A percentile compares a stretch with the other conserved stretches of the same genome.
Conservation (phyloP, 2,113 vertebrate genomes). For the Myrmecophaga tridactyla region DNA sequence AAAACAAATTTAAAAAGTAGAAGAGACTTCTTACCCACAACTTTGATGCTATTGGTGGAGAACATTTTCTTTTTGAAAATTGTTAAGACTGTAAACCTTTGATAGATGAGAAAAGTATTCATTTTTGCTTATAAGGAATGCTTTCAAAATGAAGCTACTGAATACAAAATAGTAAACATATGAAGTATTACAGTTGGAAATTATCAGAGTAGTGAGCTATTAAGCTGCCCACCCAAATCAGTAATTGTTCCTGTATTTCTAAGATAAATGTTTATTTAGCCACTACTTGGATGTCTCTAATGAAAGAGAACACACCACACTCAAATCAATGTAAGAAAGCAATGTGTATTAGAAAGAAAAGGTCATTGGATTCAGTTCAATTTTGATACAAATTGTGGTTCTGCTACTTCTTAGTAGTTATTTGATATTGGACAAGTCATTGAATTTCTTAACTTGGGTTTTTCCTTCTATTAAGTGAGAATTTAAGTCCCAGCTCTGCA, state of each 20-base stretch:
- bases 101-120: not conserved
- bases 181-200: not conserved
- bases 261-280: not conserved
- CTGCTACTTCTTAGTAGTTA: not conserved
- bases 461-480: not conserved
- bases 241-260: not conserved
- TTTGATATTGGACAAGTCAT: not conserved
- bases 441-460: not conserved
- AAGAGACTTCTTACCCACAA: not conserved
- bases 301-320: not conserved
- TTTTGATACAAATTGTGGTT: not conserved
- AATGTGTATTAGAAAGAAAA: not conserved
- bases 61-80: slow-evolving; percentile 29
- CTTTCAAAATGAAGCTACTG: not conserved
- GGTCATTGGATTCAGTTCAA: not conserved
- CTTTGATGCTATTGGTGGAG: not conserved
- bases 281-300: not conserved
- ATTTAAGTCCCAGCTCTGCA: not conserved
- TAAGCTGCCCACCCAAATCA: not conserved
- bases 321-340: not conserved
- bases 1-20: not conserved
- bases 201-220: not conserved
- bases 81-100: not conserved
- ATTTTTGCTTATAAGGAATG: slow-evolving; percentile 21
- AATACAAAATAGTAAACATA: not conserved